phyloP scores from a whole-genome alignment of 2,113 vertebrate genomes.

The Symphodus melops region DNA sequence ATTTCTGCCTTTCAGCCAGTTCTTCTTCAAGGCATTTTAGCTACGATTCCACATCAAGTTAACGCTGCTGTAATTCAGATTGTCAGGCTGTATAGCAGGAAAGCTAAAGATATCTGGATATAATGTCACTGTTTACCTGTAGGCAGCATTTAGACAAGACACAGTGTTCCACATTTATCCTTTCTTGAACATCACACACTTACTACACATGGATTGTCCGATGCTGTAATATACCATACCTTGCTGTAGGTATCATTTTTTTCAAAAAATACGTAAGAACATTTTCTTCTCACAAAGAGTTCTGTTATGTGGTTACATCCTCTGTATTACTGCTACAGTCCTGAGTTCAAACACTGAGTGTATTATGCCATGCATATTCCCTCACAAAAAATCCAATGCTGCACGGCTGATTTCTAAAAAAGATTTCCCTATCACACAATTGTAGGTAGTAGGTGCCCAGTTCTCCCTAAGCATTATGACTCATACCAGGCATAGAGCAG shows the following conservation, averaged over 20 bases:
- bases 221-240: neutral
- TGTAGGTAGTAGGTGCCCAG: constrained; percentile 63
- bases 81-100: constrained; percentile 59
- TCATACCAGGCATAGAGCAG: constrained; percentile 66
- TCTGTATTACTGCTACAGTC: constrained; percentile 2
- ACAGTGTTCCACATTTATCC: constrained; percentile 17
- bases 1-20: constrained; percentile 66
- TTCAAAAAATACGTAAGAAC: neutral
- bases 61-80: constrained; percentile 59
- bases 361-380: constrained; percentile 44
- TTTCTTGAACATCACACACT: neutral
- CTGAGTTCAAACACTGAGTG: constrained; percentile 22
- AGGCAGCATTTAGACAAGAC: constrained; percentile 40
- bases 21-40: constrained; percentile 62
- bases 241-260: neutral
- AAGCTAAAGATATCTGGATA: constrained; percentile 48
- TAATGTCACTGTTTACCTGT: constrained; percentile 36
- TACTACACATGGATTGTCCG: neutral
- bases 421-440: constrained; percentile 39
- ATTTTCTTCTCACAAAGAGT: neutral
- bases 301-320: neutral
- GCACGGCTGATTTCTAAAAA: constrained; percentile 51
- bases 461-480: constrained; percentile 68
- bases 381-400: constrained; percentile 49
- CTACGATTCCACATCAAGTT: constrained; percentile 52